Percentiles rank a stretch among this genome's conserved stretches.
These are phyloP conservation scores for Teinopalpus imperialis DNA, from an alignment of 2,888 invertebrate genomes.

Conservation along the genomic window DNA sequence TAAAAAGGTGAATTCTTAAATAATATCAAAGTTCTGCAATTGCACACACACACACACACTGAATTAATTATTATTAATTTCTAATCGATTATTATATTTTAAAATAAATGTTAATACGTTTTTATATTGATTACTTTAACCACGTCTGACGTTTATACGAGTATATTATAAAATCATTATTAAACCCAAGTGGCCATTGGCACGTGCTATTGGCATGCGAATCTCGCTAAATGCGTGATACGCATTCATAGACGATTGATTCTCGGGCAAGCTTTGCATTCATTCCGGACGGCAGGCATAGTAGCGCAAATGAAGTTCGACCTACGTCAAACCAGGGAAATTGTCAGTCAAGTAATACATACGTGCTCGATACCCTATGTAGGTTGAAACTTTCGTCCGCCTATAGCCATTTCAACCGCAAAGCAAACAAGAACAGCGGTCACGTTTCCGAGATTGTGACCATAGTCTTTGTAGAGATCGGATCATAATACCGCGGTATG, in stretches of 20 bases:
- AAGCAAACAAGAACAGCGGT: constrained; percentile 67
- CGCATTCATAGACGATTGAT: constrained; percentile 43
- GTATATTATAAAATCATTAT: not conserved
- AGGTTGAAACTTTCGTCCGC: constrained; percentile 73
- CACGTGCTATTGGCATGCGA: constrained; percentile 56
- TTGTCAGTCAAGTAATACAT: constrained; percentile 61
- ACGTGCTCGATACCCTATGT: constrained; percentile 61
- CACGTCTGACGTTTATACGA: not conserved
- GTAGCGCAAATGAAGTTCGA: constrained; percentile 65
- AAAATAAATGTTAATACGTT: too few relatives aligned
- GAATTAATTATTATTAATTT: too few relatives aligned
- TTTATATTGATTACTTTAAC: too few relatives aligned
- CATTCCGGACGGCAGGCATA: constrained; percentile 64
- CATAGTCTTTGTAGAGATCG: constrained; percentile 41
- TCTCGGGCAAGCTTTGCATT: constrained; percentile 66
- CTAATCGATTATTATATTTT: constrained; percentile 2
- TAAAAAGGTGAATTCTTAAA: too few relatives aligned
- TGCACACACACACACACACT: too few relatives aligned
- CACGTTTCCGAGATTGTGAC: constrained; percentile 62
- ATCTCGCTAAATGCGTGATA: constrained; percentile 58
- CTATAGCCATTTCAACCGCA: constrained; percentile 61
- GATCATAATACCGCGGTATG: constrained; percentile 46
- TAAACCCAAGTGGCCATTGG: constrained; percentile 43
- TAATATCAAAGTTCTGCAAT: too few relatives aligned
- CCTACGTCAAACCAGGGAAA: constrained; percentile 65